phyloP scores from a whole-genome alignment of 2,113 vertebrate genomes.

The Colaptes auratus region DNA sequence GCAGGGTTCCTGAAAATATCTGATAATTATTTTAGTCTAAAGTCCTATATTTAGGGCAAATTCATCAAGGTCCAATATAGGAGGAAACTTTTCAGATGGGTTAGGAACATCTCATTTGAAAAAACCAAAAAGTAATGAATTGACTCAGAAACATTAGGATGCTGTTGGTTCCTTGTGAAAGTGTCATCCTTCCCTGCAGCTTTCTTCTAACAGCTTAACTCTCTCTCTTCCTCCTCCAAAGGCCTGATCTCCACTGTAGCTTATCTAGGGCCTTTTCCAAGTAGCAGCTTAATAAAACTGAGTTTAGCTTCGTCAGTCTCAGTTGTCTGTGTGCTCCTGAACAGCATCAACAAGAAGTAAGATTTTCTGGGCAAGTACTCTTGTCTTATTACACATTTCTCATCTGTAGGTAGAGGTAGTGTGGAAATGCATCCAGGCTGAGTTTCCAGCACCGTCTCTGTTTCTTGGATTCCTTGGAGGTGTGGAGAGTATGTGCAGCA shows the following conservation, averaged over 20 bases:
- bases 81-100: background rate
- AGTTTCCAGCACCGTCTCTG: background rate
- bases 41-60: background rate
- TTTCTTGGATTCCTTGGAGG: background rate
- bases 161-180: background rate
- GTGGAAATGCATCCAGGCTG: background rate
- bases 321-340: background rate
- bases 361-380: background rate
- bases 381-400: background rate
- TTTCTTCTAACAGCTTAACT: background rate
- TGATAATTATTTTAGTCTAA: background rate
- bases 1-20: background rate
- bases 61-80: background rate
- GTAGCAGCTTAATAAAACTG: background rate
- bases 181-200: background rate
- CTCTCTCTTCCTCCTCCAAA: background rate
- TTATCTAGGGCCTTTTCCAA: background rate
- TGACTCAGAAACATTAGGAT: background rate
- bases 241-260: background rate
- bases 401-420: background rate
- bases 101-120: background rate
- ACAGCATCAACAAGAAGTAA: background rate
- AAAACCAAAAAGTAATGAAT: background rate
- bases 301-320: background rate
- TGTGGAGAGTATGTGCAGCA: background rate